Base-by-base conservation (phyloP, 2,888 invertebrate species). In the Tinea trinotella region DNA sequence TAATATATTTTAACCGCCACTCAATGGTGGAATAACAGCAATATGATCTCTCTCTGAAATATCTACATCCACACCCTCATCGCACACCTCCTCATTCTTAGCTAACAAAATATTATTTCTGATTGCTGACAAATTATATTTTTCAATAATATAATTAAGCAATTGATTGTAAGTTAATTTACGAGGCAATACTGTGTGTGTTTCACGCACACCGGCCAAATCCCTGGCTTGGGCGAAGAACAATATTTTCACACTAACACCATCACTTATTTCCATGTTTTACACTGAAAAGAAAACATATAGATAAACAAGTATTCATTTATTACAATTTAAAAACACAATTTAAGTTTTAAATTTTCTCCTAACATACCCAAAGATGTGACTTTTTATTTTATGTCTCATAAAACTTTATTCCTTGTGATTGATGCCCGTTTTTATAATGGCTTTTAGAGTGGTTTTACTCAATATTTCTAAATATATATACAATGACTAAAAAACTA, bases 201-300 rank as follows among this genome's bases (percentile, higher is more conserved):
- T 80, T 66, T 91, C 89, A 49, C 81, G 79, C 34, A 86, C 79
- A 46, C 94, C 93, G 17, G 91, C 89, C 54, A 97, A 76, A 74
- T 98, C 97, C 67, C 93, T 91, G 35, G 96, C 92, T 87, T 93
- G 93, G 0, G 96, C 97, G 80, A 98, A 98, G 81, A 98, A 96
- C 64, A 96, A 76, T 56, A 97, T 66, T 71, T 90, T 91, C 48
- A 94, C 88, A 60, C 79, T 80, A 1, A 90, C 87, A 17, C 57
- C 67, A 66, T 68, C 64, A 58, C 78, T 85, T 79, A 75, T 73
- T 66, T 83, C 83, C 85, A 85, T 85, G 70, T 64, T 78, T 76
- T 67, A 70, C 68, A 56, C 77, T 79, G 70, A 3, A 67, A 68
- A 22, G 60, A 61, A 58, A 55, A 30, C n/a, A n/a, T n/a, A n/a